These are phyloP conservation scores for Ericerus pela DNA, from an alignment of 1,140 invertebrate genomes.

Conservation along the genomic window DNA sequence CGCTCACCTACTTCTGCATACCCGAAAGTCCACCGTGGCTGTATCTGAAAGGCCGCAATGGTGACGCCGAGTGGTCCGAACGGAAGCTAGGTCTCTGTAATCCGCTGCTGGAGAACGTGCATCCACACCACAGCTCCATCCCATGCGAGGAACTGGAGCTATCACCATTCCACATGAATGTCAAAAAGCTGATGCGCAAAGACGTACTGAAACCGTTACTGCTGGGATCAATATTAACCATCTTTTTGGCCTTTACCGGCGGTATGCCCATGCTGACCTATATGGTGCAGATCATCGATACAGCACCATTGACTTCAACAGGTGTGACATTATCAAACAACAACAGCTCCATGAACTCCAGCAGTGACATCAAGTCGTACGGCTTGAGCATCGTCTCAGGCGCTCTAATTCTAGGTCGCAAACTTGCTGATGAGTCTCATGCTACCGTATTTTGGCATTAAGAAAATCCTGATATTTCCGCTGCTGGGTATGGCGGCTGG, in stretches of 20 bases:
- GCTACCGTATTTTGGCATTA: too few relatives aligned
- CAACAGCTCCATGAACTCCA: too few relatives aligned
- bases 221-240: neutral
- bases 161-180: too few relatives aligned
- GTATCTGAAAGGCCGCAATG: constrained; percentile 34
- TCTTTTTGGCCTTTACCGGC: neutral
- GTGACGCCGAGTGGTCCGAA: constrained; percentile 37
- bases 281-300: too few relatives aligned
- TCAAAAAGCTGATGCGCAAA: neutral
- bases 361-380: too few relatives aligned
- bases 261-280: neutral
- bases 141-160: neutral
- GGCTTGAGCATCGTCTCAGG: too few relatives aligned
- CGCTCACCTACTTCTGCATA: constrained; percentile 38
- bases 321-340: too few relatives aligned
- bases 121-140: neutral
- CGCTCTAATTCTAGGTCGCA: too few relatives aligned
- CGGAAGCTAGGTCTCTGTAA: constrained; percentile 36
- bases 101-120: neutral
- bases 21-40: constrained; percentile 61
- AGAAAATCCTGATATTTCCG: too few relatives aligned
- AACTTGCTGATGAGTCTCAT: too few relatives aligned
- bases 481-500: neutral
- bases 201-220: neutral
- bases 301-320: too few relatives aligned